Conservation (phyloP, 2,888 invertebrate species). For the Tinea pellionella region DNA sequence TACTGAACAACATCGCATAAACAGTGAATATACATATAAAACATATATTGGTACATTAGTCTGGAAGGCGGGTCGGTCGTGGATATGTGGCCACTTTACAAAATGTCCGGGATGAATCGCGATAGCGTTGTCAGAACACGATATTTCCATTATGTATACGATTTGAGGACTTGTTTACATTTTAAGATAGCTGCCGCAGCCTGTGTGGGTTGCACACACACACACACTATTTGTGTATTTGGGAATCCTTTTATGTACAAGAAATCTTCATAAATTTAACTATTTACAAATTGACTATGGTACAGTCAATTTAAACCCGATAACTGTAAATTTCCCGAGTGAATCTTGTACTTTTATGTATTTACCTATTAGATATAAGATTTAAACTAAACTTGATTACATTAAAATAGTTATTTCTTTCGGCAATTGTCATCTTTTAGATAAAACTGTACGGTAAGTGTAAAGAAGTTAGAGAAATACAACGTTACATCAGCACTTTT, state of each 20-base stretch:
- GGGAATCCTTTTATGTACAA: not conserved
- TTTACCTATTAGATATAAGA: not conserved
- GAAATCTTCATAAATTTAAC: not conserved
- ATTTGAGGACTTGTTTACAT: conserved; percentile 67
- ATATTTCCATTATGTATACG: conserved; percentile 71
- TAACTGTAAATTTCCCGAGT: not conserved
- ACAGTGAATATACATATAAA: conserved; percentile 38
- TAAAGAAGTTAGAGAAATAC: not conserved
- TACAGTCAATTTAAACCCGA: not conserved
- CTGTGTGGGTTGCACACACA: conserved; percentile 16
- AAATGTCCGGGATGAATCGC: conserved; percentile 66
- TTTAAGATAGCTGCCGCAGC: conserved; percentile 51
- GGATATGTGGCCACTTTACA: conserved; percentile 63
- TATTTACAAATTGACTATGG: not conserved
- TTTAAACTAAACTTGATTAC: not conserved
- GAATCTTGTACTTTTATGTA: not conserved
- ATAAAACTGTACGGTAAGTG: not conserved
- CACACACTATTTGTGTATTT: conserved; percentile 18
- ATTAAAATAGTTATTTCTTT: not conserved
- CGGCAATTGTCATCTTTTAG: not conserved
- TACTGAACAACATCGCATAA: conserved; percentile 42
- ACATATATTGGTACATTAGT: conserved; percentile 26
- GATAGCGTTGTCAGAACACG: conserved; percentile 69
- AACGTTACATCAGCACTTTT: not conserved
- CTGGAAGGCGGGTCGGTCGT: conserved; percentile 37